Evolutionary conservation across 1,140 invertebrate genomes (phyloP), one percentile per base, ranked within the genome.

Genomic region (Paralvinella palmiformis): DNA sequence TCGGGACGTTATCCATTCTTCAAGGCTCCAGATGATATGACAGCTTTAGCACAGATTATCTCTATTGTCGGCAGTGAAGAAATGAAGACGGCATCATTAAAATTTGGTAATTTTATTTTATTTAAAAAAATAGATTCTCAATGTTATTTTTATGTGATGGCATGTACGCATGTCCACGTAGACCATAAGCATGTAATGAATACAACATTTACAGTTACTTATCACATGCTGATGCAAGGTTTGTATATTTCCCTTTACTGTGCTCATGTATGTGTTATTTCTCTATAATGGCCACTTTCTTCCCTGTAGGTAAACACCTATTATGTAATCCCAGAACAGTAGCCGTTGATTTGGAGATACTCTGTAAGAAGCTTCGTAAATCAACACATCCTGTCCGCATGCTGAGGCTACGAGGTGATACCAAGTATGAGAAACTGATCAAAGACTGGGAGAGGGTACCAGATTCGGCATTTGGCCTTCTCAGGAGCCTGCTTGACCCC

Each of bases 1-100:
- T 89, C 87, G 71, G 86, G 86, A 20, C 86, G 89, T 2, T 91
- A 91, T 82, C 90, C 90, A 32, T 91, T 94, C 75, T 92, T 94
- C 73, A 85, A 87, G 64, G 88, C 89, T 6, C 84, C 87, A 41
- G 90, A 92, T 78, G 91, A 92, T 73, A 81, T 88, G 55, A 86
- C 87, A 29, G 89, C 90, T 33, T 79, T 94, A 33, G 88, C 89
- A 55, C 91, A 94, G 84, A 88, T 94, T 55, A 86, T 88, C 2
- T 87, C 87, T 31, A 80, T 94, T 65, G 88, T 95, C 75, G 91
- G 92, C 0, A 86, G 85, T 50, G 81, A 83, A 15, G 79, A 84
- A 68, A 84, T 94, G 59, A 83, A 86, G 65, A 81, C 86, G 63
- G 85, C 88, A 50, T 89, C 91, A 0, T 70, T 78, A 60, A 83